Percentiles rank a stretch among this genome's conserved stretches.
These are phyloP conservation scores for Styela plicata DNA, from an alignment of 23 tunicate species.

Conservation along the genomic window DNA sequence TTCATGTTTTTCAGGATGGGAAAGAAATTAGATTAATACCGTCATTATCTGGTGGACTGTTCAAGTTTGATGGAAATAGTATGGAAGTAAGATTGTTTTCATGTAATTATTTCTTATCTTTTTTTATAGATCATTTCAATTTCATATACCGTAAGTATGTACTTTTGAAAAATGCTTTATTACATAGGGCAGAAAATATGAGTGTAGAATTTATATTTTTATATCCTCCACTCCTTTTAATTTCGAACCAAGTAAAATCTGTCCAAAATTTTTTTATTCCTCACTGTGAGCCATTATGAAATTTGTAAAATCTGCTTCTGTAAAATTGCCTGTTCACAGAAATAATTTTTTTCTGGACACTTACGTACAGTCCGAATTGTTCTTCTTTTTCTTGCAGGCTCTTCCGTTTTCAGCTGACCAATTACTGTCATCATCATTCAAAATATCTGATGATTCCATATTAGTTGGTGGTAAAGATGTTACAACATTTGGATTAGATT, in stretches of 20 bases:
- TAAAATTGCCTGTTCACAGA: neutral
- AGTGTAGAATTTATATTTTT: too few species aligned
- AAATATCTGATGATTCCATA: conserved; percentile 46
- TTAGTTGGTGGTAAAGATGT: conserved; percentile 84
- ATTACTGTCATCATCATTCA: conserved; percentile 55
- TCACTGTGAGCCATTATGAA: neutral
- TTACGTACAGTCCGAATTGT: neutral
- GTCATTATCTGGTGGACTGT: conserved; percentile 79
- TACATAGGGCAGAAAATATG: too few species aligned
- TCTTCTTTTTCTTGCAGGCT: conserved; percentile 30
- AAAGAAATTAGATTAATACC: conserved; percentile 73
- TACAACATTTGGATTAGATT: conserved; percentile 64
- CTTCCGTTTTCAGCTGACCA: conserved; percentile 87
- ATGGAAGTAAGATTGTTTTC: conserved; percentile 49
- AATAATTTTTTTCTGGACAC: neutral
- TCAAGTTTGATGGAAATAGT: conserved; percentile 76
- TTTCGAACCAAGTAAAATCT: too few species aligned
- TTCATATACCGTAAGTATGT: too few species aligned
- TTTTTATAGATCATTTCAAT: too few species aligned
- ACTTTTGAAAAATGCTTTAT: too few species aligned
- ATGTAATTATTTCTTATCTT: too few species aligned
- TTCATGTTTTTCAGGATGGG: conserved; percentile 51
- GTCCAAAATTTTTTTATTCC: neutral
- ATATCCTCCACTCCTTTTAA: too few species aligned
- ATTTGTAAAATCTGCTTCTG: neutral